A percentile compares a stretch with the other conserved stretches of the same genome.
Evolutionary conservation across 2,113 vertebrate genomes (phyloP).

Genomic region (Willisornis vidua): DNA sequence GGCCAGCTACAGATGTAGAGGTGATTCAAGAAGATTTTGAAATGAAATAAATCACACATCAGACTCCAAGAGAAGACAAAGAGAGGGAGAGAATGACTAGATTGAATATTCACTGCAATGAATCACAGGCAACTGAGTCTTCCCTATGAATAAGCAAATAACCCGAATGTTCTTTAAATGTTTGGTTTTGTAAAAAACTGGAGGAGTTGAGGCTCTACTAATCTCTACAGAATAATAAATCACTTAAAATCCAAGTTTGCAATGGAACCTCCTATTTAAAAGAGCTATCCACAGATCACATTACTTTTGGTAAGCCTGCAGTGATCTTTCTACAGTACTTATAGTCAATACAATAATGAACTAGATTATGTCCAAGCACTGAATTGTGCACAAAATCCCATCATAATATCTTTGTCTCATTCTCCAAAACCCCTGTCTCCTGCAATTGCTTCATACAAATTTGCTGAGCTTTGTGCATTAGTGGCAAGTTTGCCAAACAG

Average conservation of each 20-base stretch:
- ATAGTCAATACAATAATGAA: neutral
- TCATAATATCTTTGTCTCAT: neutral
- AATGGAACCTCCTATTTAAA: neutral
- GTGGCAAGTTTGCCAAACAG: neutral
- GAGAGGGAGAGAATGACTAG: neutral
- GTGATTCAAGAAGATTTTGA: neutral
- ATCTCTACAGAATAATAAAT: neutral
- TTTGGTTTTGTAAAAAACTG: neutral
- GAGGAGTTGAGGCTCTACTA: neutral
- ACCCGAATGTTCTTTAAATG: neutral
- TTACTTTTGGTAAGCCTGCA: neutral
- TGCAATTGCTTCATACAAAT: neutral
- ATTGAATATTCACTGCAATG: neutral
- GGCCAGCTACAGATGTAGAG: neutral
- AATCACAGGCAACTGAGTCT: constrained; percentile 20
- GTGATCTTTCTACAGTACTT: neutral
- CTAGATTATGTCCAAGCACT: neutral
- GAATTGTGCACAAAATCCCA: neutral
- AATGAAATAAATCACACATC: neutral
- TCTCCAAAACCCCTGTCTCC: neutral
- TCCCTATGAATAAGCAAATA: neutral
- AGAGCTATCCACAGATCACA: neutral
- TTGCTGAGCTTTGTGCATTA: neutral
- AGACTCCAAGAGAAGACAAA: neutral
- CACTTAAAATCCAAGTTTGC: neutral